Evolutionary conservation across 2,888 invertebrate species (phyloP).

Genomic region (Nephrocerus scutellatus): DNA sequence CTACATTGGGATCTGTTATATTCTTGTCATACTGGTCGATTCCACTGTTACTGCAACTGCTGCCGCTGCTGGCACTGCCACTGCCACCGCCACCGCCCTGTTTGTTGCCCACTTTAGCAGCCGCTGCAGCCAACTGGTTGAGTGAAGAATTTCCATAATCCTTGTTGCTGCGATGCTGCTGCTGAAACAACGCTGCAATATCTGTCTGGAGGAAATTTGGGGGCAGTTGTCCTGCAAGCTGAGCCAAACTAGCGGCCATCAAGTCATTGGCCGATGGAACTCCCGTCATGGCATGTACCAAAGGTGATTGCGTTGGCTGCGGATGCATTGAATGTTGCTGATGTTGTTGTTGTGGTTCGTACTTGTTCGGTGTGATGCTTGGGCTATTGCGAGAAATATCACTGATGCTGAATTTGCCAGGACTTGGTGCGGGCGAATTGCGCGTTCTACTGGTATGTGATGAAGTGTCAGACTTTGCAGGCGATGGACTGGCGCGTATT

Average conservation of each 20-base stretch:
- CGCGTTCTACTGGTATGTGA: slow-evolving; percentile 52
- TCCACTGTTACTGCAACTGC: slow-evolving; percentile 15
- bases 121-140: slow-evolving; percentile 43
- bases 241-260: slow-evolving; percentile 45
- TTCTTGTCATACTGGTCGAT: too few relatives aligned
- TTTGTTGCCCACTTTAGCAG: slow-evolving; percentile 36
- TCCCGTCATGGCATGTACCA: slow-evolving; percentile 23
- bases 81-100: slow-evolving; percentile 7
- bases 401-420: slow-evolving; percentile 45
- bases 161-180: slow-evolving; percentile 36
- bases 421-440: slow-evolving; percentile 50
- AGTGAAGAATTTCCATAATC: slow-evolving; percentile 44
- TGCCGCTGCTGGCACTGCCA: slow-evolving; percentile 10
- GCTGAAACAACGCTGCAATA: slow-evolving; percentile 39
- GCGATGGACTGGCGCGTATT: slow-evolving; percentile 54
- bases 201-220: slow-evolving; percentile 44
- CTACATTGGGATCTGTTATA: slow-evolving; percentile 36
- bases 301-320: slow-evolving; percentile 18
- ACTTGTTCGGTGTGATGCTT: slow-evolving; percentile 44
- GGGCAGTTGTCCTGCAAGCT: slow-evolving; percentile 43
- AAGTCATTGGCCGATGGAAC: slow-evolving; percentile 41
- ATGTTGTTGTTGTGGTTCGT: slow-evolving; percentile 32
- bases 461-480: slow-evolving; percentile 55
- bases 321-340: slow-evolving; percentile 1
- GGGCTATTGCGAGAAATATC: slow-evolving; percentile 45